A percentile compares a stretch with the other conserved stretches of the same genome.
These are phyloP conservation scores for Planiliza haematocheilus DNA, from an alignment of 2,113 vertebrate genomes.

Conservation along the genomic window DNA sequence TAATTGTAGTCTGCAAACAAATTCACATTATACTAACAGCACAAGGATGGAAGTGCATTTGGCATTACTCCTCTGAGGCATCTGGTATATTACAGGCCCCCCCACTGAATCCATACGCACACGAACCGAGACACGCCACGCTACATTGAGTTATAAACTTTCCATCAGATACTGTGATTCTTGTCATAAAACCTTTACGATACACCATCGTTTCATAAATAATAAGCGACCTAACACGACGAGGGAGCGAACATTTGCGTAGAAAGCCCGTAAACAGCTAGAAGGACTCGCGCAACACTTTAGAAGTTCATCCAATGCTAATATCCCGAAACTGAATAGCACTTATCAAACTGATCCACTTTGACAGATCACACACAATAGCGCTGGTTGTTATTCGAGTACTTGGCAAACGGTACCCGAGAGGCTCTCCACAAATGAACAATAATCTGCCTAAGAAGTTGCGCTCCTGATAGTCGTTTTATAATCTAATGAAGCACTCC, in stretches of 20 bases:
- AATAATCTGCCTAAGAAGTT: conserved; percentile 53
- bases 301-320: background rate
- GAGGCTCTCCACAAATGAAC: conserved; percentile 47
- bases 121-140: background rate
- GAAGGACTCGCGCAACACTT: background rate
- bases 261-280: background rate
- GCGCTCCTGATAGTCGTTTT: conserved; percentile 39
- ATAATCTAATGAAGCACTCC: conserved; percentile 58
- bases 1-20: background rate
- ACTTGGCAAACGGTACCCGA: conserved; percentile 33
- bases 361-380: conserved; percentile 37
- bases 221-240: background rate
- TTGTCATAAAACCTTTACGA: too few species aligned
- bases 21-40: conserved; percentile 21
- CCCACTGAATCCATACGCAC: background rate
- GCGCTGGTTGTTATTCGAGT: conserved; percentile 29
- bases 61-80: conserved; percentile 17
- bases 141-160: background rate
- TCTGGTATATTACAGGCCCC: conserved; percentile 14
- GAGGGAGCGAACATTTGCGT: too few species aligned
- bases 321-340: conserved; percentile 25
- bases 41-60: conserved; percentile 6
- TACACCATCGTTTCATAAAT: background rate
- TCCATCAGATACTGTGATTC: background rate
- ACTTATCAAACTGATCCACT: conserved; percentile 27